phyloP scores from a whole-genome alignment of 2,888 invertebrate species.

The Trichogramma dendrolimi region DNA sequence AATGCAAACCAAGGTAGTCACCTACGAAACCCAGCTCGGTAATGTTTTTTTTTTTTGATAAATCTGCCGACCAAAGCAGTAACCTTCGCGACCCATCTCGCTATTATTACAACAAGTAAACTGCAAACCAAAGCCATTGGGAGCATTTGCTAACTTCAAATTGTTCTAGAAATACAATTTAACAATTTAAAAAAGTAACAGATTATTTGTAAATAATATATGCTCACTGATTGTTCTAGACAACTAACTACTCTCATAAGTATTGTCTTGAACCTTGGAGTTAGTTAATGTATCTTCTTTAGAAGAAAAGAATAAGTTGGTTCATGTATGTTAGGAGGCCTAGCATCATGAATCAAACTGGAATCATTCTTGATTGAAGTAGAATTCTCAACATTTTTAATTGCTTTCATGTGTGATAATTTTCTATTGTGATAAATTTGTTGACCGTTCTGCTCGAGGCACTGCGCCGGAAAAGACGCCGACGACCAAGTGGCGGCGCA shows the following conservation, averaged over 20 bases:
- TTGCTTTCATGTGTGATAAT: constrained; percentile 12
- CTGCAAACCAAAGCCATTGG: no score
- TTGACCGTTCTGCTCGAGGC: constrained; percentile 21
- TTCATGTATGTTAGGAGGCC: constrained; percentile 12
- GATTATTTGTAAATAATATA: not conserved
- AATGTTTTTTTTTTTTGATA: no score
- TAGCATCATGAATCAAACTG: constrained; percentile 22
- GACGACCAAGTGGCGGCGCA: no score
- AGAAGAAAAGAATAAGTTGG: constrained; percentile 13
- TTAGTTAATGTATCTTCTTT: constrained; percentile 20
- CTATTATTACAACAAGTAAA: no score
- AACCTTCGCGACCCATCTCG: no score
- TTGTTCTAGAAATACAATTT: constrained; percentile 29
- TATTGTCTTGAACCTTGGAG: constrained; percentile 20
- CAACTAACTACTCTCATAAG: constrained; percentile 21
- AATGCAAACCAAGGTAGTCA: no score
- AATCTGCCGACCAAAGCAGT: no score
- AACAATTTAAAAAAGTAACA: constrained; percentile 11
- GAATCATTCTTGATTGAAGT: constrained; percentile 17
- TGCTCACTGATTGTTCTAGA: not conserved
- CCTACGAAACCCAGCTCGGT: no score
- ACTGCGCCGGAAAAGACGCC: not conserved
- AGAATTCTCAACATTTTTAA: constrained; percentile 9
- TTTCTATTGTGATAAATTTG: constrained; percentile 4
- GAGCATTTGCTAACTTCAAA: constrained; percentile 40